Base-by-base conservation (phyloP, 2,113 vertebrate genomes). In the Myrmecophaga tridactyla region DNA sequence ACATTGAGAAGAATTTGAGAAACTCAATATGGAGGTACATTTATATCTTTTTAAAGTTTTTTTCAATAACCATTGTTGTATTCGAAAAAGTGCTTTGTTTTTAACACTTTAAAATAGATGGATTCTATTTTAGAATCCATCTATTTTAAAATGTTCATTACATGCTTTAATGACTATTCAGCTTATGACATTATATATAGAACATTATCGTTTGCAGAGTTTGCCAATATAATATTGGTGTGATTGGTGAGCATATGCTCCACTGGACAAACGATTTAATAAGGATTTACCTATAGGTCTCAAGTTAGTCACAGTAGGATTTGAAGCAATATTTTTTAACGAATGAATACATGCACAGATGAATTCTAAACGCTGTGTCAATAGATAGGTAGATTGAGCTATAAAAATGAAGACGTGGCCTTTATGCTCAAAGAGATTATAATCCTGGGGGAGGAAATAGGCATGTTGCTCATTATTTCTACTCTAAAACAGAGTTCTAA, bases 391-490 rank as follows among this genome's bases (percentile, higher is more conserved):
- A 53, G 56, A 23, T 3, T 65, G 76, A 90, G 53, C 76, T 80
- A 58, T 46, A 84, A 72, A 89, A 96, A 56, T 65, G 20, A 95
- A 92, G 67, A 62, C 21, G 34, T 29, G 75, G 6, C 11, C 41
- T 94, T 95, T 94, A 43, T 95, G 62, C 43, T 93, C 18, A 78
- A 92, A 58, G 48, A 67, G 29, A 84, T 48, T 88, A 41, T 41
- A 78, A 60, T 72, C 62, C 4, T 15, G 53, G 27, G 53, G 60
- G 6, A 62, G 8, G 23, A 83, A 86, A 75, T 51, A 90, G 25
- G 73, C 18, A 18, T 63, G 21, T 65, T 94, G 73, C 62, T 43
- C 46, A 20, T 73, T 70, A 84, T 27, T 36, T 81, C 60, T 10
- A 67, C 34, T 88, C 7, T 60, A 53, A 77, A n/a, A 48, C 1